Conservation (phyloP, 1,140 invertebrate genomes). For the Paramacrobiotus metropolitanus region DNA sequence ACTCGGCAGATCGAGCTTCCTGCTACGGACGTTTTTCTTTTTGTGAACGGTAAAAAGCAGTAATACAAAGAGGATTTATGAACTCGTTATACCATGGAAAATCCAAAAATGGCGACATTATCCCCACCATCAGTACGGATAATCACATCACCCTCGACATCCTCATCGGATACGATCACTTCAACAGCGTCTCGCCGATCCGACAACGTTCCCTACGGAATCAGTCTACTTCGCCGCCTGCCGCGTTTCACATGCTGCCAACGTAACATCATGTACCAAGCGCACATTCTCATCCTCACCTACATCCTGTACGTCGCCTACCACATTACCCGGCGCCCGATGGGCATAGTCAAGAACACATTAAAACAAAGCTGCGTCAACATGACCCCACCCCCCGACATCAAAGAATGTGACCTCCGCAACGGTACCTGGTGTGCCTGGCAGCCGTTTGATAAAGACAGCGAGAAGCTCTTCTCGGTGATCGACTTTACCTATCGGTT, state of each 20-base stretch:
- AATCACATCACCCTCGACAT: too few relatives aligned
- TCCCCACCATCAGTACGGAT: too few relatives aligned
- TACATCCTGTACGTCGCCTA: conserved; percentile 69
- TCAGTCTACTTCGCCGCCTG: not conserved
- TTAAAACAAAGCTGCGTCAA: conserved; percentile 54
- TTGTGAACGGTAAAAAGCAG: too few relatives aligned
- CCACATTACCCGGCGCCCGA: conserved; percentile 71
- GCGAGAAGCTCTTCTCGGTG: not conserved
- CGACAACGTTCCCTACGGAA: not conserved
- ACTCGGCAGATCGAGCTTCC: too few relatives aligned
- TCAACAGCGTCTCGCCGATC: too few relatives aligned
- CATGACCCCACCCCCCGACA: conserved; percentile 28
- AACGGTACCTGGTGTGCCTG: conserved; percentile 48
- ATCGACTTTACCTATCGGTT: not conserved
- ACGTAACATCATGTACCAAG: conserved; percentile 27
- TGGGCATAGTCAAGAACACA: conserved; percentile 34
- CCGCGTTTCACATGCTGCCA: not conserved
- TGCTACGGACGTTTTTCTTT: too few relatives aligned
- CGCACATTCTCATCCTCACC: conserved; percentile 48
- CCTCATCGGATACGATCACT: too few relatives aligned
- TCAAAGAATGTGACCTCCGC: conserved; percentile 26
- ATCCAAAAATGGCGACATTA: too few relatives aligned
- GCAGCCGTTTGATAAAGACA: conserved; percentile 42
- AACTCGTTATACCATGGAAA: too few relatives aligned
- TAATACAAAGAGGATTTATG: too few relatives aligned